A percentile compares a stretch with the other conserved stretches of the same genome.
These are phyloP conservation scores for Phalacrocorax brasilianus DNA, from an alignment of 2,113 vertebrate genomes.

Conservation along the genomic window DNA sequence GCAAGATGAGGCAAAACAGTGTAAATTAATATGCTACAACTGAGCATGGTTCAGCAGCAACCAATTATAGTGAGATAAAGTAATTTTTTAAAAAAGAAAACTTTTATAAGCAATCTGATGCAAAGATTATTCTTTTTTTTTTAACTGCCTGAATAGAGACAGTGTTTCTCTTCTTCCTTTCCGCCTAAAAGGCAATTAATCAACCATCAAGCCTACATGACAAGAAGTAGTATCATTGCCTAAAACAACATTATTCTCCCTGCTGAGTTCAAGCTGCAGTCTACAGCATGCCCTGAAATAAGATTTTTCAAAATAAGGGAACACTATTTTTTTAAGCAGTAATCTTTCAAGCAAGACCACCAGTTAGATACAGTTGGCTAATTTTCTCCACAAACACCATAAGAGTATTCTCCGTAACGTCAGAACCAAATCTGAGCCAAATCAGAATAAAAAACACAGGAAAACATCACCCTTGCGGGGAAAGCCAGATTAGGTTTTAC, in stretches of 20 bases:
- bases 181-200: slow-evolving; percentile 6
- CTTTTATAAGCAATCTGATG: slow-evolving; percentile 27
- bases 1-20: slow-evolving; percentile 49
- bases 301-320: neutral
- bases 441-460: neutral
- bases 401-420: neutral
- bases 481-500: neutral
- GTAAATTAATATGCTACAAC: neutral
- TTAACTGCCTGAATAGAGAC: neutral
- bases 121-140: neutral
- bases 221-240: neutral
- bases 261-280: neutral
- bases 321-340: neutral
- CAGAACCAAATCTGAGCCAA: neutral
- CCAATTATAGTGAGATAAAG: slow-evolving; percentile 33
- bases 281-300: neutral
- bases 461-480: neutral
- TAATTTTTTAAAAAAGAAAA: neutral
- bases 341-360: neutral
- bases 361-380: neutral
- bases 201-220: neutral
- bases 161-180: neutral
- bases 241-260: slow-evolving; percentile 40
- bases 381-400: neutral
- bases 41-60: slow-evolving; percentile 3